phyloP scores from a whole-genome alignment of 2,797 vertebrate species.

The Bradypodion ventrale region DNA sequence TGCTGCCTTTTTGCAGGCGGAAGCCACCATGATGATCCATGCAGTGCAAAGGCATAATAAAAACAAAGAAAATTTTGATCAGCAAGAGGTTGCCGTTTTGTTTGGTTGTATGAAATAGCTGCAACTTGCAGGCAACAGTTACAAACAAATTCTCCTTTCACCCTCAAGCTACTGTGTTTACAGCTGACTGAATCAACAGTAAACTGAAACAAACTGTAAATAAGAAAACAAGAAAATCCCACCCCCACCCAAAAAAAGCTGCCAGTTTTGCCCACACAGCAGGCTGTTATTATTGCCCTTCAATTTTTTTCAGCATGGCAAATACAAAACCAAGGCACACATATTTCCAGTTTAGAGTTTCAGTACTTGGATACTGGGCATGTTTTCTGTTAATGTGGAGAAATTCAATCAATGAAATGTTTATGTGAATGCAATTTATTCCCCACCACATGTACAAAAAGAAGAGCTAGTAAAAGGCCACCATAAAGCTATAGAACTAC shows the following conservation, averaged over 20 bases:
- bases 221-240: neutral
- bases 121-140: neutral
- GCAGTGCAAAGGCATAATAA: neutral
- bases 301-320: no score
- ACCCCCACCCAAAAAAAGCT: neutral
- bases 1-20: neutral
- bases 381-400: slow-evolving; percentile 23
- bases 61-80: neutral
- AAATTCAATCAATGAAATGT: no score
- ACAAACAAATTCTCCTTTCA: neutral
- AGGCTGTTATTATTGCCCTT: neutral
- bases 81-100: neutral
- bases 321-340: neutral
- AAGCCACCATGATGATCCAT: neutral
- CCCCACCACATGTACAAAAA: no score
- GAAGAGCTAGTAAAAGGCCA: no score
- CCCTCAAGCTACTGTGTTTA: neutral
- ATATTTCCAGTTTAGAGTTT: slow-evolving; percentile 27
- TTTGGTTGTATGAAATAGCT: neutral
- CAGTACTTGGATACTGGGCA: neutral
- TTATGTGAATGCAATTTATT: no score
- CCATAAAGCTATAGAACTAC: no score
- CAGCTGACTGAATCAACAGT: neutral
- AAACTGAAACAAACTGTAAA: neutral
- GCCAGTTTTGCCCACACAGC: neutral